A percentile compares a stretch with the other conserved stretches of the same genome.
These are phyloP conservation scores for Cataglyphis altisquamis DNA, from an alignment of 2,888 invertebrate genomes.

Conservation along the genomic window DNA sequence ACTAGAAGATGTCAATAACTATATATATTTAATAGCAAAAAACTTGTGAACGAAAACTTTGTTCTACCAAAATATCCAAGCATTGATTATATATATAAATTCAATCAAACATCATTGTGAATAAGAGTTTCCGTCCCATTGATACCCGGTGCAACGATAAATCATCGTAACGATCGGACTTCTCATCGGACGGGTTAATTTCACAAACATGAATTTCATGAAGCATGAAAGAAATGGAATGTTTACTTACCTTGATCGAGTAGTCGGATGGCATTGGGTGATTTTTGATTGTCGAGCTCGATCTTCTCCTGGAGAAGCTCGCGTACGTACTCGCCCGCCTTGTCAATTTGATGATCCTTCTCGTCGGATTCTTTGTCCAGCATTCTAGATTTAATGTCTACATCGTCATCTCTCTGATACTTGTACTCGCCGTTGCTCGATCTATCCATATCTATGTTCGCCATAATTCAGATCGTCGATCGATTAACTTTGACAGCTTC, in stretches of 20 bases:
- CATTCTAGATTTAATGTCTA: conserved; percentile 75
- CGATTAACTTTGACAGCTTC: not conserved
- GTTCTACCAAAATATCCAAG: too few relatives aligned
- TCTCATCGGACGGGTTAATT: not conserved
- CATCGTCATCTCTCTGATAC: conserved; percentile 79
- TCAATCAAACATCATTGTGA: not conserved
- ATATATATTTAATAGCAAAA: not conserved
- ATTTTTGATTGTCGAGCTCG: conserved; percentile 88
- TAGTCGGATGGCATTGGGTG: conserved; percentile 90
- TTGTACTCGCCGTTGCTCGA: conserved; percentile 83
- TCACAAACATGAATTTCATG: not conserved
- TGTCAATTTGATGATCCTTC: conserved; percentile 89
- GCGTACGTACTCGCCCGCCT: conserved; percentile 92
- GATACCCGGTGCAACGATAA: not conserved
- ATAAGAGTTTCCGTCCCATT: not conserved
- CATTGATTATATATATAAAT: not conserved
- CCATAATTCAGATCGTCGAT: not conserved
- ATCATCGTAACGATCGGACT: not conserved
- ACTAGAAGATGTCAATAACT: not conserved
- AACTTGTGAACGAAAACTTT: too few relatives aligned
- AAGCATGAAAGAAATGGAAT: not conserved
- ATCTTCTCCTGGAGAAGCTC: conserved; percentile 92
- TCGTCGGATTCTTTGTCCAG: conserved; percentile 86
- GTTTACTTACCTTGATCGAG: conserved; percentile 91
- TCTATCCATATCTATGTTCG: conserved; percentile 78